Conservation (phyloP, 2,113 vertebrate genomes). For the Gymnarchus niloticus region DNA sequence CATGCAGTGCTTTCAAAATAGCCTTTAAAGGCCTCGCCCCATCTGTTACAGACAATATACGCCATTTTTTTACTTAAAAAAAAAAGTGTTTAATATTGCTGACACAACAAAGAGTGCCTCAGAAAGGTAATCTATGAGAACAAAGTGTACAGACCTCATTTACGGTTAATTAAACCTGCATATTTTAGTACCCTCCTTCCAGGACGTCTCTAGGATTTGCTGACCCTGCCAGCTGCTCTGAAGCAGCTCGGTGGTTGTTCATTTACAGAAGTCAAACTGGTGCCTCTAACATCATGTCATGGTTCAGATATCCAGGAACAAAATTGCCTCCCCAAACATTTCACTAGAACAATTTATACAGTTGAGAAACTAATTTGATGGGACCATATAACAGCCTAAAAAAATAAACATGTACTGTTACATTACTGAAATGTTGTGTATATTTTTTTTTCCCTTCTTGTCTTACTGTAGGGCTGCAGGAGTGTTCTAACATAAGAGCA, state of each 20-base stretch:
- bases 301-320: slow-evolving; percentile 52
- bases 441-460: slow-evolving; percentile 33
- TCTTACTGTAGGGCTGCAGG: too few relatives aligned
- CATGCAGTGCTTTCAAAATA: slow-evolving; percentile 8
- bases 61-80: too few relatives aligned
- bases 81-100: slow-evolving; percentile 9
- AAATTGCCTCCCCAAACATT: slow-evolving; percentile 49
- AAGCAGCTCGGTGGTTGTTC: slow-evolving; percentile 49
- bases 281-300: slow-evolving; percentile 65
- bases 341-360: neutral
- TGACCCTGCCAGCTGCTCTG: slow-evolving; percentile 27
- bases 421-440: slow-evolving; percentile 73
- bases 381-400: neutral
- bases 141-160: neutral
- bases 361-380: neutral
- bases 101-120: neutral
- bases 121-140: slow-evolving; percentile 1
- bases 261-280: slow-evolving; percentile 62
- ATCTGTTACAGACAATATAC: slow-evolving; percentile 1
- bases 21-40: neutral
- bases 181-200: neutral
- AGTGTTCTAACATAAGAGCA: neutral
- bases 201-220: slow-evolving; percentile 4
- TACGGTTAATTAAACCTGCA: slow-evolving; percentile 2
- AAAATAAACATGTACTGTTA: neutral